Conservation (phyloP, 2,888 invertebrate genomes). For the Coenonympha glycerion region DNA sequence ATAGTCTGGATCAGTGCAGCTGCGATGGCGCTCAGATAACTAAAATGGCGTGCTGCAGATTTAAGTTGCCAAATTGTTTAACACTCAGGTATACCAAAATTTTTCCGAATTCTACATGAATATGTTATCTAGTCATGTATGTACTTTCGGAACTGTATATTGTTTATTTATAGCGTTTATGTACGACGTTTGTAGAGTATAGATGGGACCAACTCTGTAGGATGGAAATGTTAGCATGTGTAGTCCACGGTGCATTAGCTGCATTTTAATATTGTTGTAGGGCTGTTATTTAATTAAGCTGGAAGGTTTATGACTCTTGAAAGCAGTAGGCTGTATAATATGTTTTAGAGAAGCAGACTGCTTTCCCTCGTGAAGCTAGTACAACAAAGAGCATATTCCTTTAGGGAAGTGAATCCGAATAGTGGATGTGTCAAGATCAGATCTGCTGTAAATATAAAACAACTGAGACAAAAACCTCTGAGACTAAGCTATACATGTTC, state of each 20-base stretch:
- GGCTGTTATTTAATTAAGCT: conserved; percentile 42
- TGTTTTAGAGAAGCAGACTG: conserved; percentile 71
- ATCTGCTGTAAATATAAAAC: conserved; percentile 54
- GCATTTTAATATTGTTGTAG: conserved; percentile 35
- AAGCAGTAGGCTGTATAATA: conserved; percentile 69
- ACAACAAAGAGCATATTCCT: conserved; percentile 62
- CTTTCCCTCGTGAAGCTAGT: conserved; percentile 58
- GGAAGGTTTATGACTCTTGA: conserved; percentile 59
- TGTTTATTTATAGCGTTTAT: conserved; percentile 69
- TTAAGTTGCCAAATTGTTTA: conserved; percentile 69
- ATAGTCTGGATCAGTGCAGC: conserved; percentile 57
- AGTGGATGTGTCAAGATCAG: conserved; percentile 53
- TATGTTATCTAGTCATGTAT: conserved; percentile 76
- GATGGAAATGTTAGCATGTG: conserved; percentile 46
- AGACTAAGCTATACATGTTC: conserved; percentile 20
- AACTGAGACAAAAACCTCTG: conserved; percentile 19
- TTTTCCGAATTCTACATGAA: conserved; percentile 76
- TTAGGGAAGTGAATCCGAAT: conserved; percentile 26
- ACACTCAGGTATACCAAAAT: conserved; percentile 72
- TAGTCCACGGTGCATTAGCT: conserved; percentile 34
- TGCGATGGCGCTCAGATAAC: conserved; percentile 31
- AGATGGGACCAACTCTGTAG: conserved; percentile 72
- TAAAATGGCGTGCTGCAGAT: conserved; percentile 16
- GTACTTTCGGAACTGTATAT: conserved; percentile 74
- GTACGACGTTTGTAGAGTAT: conserved; percentile 61